A percentile compares a stretch with the other conserved stretches of the same genome.
Evolutionary conservation across 2,113 vertebrate genomes (phyloP).

Genomic region (Butorides virescens): DNA sequence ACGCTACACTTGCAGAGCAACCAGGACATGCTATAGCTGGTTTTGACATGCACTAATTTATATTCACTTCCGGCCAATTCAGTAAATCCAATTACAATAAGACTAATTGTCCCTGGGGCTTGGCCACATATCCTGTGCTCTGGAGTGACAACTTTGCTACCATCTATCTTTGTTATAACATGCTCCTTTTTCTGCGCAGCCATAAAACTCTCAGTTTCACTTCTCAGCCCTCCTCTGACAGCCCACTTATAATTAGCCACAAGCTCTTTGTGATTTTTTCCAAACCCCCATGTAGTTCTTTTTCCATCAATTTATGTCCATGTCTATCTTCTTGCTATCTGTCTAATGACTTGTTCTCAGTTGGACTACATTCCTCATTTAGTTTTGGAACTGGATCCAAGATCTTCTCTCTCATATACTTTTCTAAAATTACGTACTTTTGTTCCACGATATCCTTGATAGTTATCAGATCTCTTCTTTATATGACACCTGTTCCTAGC

Average conservation of each 20-base stretch:
- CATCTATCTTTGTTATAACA: neutral
- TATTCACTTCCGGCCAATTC: neutral
- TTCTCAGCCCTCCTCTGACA: neutral
- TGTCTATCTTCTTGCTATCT: neutral
- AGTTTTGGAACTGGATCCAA: neutral
- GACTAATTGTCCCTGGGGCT: neutral
- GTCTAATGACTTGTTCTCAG: neutral
- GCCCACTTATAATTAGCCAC: neutral
- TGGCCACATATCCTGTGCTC: neutral
- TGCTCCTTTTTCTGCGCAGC: neutral
- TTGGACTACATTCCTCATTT: neutral
- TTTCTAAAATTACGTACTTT: neutral
- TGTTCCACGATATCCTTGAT: neutral
- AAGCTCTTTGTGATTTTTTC: neutral
- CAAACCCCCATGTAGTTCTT: neutral
- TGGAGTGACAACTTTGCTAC: neutral
- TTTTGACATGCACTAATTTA: neutral
- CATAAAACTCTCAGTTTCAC: neutral
- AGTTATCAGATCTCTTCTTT: neutral
- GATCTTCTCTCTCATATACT: neutral
- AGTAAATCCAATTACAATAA: neutral
- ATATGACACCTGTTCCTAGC: rapidly evolving
- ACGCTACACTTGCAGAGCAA: neutral
- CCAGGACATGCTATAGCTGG: neutral
- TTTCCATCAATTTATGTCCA: neutral